Evolutionary conservation across 2,113 vertebrate genomes (phyloP).

Genomic region (Antigone vipio): DNA sequence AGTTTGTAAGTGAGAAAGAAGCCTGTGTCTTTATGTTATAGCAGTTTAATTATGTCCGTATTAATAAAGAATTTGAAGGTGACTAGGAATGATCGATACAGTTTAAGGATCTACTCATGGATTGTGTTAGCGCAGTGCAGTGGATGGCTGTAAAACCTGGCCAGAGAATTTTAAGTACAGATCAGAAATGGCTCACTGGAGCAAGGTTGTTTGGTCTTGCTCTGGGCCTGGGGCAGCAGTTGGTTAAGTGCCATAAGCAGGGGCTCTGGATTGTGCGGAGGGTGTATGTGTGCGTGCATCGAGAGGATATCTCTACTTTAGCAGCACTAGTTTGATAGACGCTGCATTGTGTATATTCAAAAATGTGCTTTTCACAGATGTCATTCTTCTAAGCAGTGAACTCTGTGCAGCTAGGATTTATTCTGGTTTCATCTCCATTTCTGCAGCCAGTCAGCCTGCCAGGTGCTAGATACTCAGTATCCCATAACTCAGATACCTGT

Average conservation of each 20-base stretch:
- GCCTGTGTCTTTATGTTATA: background rate
- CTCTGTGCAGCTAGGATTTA: background rate
- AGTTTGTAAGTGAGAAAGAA: background rate
- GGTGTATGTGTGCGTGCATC: background rate
- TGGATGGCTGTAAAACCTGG: background rate
- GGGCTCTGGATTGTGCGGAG: background rate
- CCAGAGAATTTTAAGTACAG: background rate
- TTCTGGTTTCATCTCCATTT: background rate
- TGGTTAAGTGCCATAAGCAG: rapidly evolving
- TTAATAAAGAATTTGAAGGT: background rate
- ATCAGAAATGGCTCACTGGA: background rate
- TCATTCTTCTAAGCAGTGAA: background rate
- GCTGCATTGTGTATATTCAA: background rate
- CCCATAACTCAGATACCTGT: background rate
- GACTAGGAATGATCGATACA: background rate
- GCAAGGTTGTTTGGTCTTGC: background rate
- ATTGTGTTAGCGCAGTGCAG: background rate
- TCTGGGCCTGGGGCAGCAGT: background rate
- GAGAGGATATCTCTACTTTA: background rate
- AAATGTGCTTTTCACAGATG: background rate
- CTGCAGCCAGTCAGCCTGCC: background rate
- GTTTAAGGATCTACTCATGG: background rate
- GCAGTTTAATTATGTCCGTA: background rate
- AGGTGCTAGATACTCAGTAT: background rate
- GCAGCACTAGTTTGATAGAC: background rate